Percentiles rank a stretch among this genome's conserved stretches.
These are phyloP conservation scores for Malurus splendens DNA, from an alignment of 2,797 vertebrate genomes.

Conservation along the genomic window DNA sequence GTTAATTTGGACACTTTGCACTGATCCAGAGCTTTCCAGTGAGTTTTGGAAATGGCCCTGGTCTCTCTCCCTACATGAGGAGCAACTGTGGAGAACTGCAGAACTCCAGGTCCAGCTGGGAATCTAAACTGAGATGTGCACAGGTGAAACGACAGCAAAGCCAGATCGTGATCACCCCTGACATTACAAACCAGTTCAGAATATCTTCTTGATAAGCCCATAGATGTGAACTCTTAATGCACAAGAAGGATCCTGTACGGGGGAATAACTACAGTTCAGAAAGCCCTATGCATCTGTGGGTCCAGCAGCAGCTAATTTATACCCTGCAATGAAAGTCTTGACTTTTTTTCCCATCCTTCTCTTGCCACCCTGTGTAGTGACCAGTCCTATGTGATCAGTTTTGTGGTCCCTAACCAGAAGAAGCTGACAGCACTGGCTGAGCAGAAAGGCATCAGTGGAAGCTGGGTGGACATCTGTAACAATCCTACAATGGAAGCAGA, in stretches of 20 bases:
- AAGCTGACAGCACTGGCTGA: conserved; percentile 82
- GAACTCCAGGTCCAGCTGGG: not conserved
- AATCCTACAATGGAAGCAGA: conserved; percentile 88
- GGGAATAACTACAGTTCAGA: not conserved
- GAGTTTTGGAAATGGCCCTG: not conserved
- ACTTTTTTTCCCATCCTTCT: not conserved
- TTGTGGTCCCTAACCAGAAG: conserved; percentile 98
- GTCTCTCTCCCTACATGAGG: accelerated
- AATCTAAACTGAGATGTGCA: not conserved
- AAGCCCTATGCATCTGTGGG: not conserved
- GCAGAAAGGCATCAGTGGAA: conserved; percentile 80
- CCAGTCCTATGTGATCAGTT: conserved; percentile 96
- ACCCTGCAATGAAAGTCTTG: not conserved
- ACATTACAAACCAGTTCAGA: not conserved
- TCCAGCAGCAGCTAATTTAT: not conserved
- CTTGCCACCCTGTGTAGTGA: conserved; percentile 72
- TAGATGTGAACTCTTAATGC: not conserved
- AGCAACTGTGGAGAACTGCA: not conserved
- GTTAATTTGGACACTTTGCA: not conserved
- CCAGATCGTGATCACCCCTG: not conserved
- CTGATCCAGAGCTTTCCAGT: not conserved
- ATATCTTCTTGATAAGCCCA: not conserved
- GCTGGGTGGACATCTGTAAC: conserved; percentile 92
- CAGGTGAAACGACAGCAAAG: not conserved
- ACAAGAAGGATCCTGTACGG: not conserved